A percentile compares a stretch with the other conserved stretches of the same genome.
These are phyloP conservation scores for Tichodroma muraria DNA, from an alignment of 2,113 vertebrate species.

Conservation along the genomic window DNA sequence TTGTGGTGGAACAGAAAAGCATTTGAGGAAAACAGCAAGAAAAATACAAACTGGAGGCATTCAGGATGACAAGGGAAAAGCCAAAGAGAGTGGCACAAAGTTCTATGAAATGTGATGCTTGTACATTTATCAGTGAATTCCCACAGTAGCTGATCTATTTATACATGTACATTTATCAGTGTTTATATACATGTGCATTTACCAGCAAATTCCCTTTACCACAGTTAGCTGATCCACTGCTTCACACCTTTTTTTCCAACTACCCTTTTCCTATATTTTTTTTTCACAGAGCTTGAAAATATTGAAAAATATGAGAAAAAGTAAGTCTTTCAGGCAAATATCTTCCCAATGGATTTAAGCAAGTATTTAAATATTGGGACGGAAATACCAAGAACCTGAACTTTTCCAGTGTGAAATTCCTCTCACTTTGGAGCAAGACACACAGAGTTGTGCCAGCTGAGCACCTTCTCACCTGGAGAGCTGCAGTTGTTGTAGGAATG, in stretches of 20 bases:
- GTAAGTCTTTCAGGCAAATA: slow-evolving; percentile 62
- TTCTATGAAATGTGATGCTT: background rate
- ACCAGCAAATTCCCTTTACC: background rate
- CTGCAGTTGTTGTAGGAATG: background rate
- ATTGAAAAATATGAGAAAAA: slow-evolving; percentile 73
- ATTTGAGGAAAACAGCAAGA: background rate
- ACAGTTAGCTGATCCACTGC: background rate
- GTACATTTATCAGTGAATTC: background rate
- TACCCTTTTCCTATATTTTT: background rate
- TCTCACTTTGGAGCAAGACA: fast-evolving
- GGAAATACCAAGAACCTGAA: background rate
- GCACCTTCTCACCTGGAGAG: background rate
- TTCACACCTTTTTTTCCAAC: background rate
- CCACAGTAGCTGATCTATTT: background rate
- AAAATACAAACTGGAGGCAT: background rate
- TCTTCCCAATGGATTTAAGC: background rate
- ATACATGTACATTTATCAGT: background rate
- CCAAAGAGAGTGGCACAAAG: background rate
- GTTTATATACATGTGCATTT: background rate
- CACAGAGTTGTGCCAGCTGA: background rate
- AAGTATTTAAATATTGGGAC: background rate
- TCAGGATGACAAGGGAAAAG: background rate
- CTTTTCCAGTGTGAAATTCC: background rate
- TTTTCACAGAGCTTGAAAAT: slow-evolving; percentile 77
- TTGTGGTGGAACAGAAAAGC: background rate